Conservation (phyloP, 2,888 invertebrate genomes). For the Pammene aurita region DNA sequence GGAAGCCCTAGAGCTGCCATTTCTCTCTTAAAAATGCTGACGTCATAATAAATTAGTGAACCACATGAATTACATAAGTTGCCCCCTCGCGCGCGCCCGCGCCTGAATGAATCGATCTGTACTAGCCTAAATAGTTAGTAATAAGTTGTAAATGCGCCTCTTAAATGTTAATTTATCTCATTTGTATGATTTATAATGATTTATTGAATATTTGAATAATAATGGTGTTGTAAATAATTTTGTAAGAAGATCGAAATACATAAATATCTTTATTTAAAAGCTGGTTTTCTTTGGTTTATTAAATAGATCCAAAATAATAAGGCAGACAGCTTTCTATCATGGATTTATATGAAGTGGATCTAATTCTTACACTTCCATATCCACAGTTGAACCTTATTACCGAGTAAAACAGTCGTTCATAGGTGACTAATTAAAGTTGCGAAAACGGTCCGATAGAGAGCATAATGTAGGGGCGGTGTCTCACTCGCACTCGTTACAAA, state of each 20-base stretch:
- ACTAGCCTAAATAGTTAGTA: slow-evolving; percentile 62
- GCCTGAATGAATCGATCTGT: slow-evolving; percentile 70
- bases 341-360: too few relatives aligned
- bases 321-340: too few relatives aligned
- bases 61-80: slow-evolving; percentile 14
- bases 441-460: too few relatives aligned
- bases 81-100: slow-evolving; percentile 49
- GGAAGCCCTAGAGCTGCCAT: too few relatives aligned
- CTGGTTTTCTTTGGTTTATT: slow-evolving; percentile 55
- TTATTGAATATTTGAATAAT: slow-evolving; percentile 78
- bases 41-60: slow-evolving; percentile 6
- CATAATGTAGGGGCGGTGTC: too few relatives aligned
- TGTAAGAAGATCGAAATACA: slow-evolving; percentile 78
- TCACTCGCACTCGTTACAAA: too few relatives aligned
- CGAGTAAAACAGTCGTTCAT: too few relatives aligned
- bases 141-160: slow-evolving; percentile 73
- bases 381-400: too few relatives aligned
- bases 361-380: too few relatives aligned
- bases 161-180: slow-evolving; percentile 75
- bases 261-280: slow-evolving; percentile 76
- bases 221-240: slow-evolving; percentile 81
- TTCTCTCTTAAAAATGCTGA: too few relatives aligned
- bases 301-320: not conserved
- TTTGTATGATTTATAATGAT: slow-evolving; percentile 78
- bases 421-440: too few relatives aligned